Conservation (phyloP, 2,113 vertebrate genomes). For the Neomonachus schauinslandi region DNA sequence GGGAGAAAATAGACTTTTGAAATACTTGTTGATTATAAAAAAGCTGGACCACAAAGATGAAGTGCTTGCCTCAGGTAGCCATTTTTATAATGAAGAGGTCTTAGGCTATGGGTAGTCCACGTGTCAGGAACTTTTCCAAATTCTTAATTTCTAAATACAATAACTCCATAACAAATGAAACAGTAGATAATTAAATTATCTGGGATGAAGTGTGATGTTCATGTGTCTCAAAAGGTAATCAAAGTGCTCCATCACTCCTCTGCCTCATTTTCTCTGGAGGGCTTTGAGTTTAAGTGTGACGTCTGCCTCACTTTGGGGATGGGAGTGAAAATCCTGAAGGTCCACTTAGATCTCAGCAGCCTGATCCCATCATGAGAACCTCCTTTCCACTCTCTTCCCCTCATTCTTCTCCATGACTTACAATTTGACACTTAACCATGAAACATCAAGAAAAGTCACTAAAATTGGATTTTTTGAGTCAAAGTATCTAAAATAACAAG, state of each 20-base stretch:
- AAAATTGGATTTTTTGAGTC: not conserved
- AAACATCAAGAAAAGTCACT: slow-evolving; percentile 22
- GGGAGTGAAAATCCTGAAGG: not conserved
- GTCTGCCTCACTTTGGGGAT: not conserved
- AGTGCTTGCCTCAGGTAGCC: not conserved
- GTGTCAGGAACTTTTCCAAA: not conserved
- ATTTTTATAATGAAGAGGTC: not conserved
- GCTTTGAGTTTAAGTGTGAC: not conserved
- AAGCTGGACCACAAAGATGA: not conserved
- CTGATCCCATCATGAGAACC: not conserved
- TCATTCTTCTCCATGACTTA: not conserved
- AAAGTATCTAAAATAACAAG: slow-evolving; percentile 23
- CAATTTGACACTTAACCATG: slow-evolving; percentile 5
- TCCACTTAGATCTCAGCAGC: not conserved
- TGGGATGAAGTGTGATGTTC: not conserved
- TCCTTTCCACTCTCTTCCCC: not conserved
- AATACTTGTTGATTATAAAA: not conserved
- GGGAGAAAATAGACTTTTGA: not conserved
- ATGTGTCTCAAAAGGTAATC: not conserved
- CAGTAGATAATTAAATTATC: not conserved
- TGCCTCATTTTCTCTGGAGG: not conserved
- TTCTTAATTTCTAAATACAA: not conserved
- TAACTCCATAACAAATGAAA: not conserved
- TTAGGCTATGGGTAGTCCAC: not conserved
- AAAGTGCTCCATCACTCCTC: fast-evolving